Base-by-base conservation (phyloP, 1,140 invertebrate genomes). In the Caenorhabditis remanei region DNA sequence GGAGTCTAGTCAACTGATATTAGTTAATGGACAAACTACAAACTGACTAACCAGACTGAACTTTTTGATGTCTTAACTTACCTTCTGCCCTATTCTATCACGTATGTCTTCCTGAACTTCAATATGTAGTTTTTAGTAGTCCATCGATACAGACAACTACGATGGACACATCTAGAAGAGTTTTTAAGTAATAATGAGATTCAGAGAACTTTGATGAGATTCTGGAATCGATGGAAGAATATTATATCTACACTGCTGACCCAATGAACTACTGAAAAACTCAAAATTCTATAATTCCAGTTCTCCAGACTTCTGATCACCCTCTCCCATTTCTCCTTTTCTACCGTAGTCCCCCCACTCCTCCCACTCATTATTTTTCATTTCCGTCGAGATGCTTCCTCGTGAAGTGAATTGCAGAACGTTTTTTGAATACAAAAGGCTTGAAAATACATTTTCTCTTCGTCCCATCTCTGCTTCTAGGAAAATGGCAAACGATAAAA, bases 351-450 rank as follows among this genome's bases (percentile, higher is more conserved):
- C 61, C 21, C 61, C 32, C 24, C 61, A 32, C 24, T 63, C 61
- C 61, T 11, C 61, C 24, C 61, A 40, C 61, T 24, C 61, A 63
- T n/a, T 21, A n/a, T n/a, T 71, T 71, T 46, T n/a, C 65, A 46
- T 71, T 19, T 46, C 16, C 4, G 13, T 11, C 16, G 24, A 32
- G 41, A 48, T 43, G 41, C 24, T 48, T 71, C 65, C 65, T 71
- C 11, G 61, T 63, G 24, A 63, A 11, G 8, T 21, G 50, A 16
- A 53, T 61, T 71, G 65, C 43, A 71, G 24, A 71, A 71, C 24
- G 19, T 46, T n/a, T 71, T 32, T 63, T 11, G 24, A 71, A 71
- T 71, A 71, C 65, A 71, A 71, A 32, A 46, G 65, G 41, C 41
- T 71, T 11, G 16, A 11, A 46, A 71, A 71, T 71, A 46, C 65